Percentiles rank a stretch among this genome's conserved stretches.
These are phyloP conservation scores for Halictus rubicundus DNA, from an alignment of 1,140 invertebrate genomes.

Conservation along the genomic window DNA sequence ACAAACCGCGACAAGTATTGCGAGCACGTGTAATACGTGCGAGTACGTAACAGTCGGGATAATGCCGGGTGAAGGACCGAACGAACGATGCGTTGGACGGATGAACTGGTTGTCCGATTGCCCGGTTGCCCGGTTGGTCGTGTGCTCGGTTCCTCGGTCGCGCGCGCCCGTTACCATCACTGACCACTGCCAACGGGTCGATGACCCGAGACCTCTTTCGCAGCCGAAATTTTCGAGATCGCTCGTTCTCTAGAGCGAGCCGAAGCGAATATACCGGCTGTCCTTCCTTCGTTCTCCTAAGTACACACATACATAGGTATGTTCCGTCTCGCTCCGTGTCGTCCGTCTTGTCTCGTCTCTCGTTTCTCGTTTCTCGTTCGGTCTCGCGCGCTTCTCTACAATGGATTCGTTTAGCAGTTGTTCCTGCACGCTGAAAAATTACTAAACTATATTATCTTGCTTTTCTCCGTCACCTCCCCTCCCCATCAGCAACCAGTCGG, in stretches of 20 bases:
- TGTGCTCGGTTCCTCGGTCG: slow-evolving; percentile 46
- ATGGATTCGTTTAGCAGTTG: too few species aligned
- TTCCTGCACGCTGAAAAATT: too few species aligned
- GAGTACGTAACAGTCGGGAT: slow-evolving; percentile 61
- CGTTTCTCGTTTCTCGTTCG: too few species aligned
- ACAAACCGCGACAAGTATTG: slow-evolving; percentile 43
- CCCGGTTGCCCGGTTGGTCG: slow-evolving; percentile 34
- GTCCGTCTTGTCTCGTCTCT: too few species aligned
- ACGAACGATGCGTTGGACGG: slow-evolving; percentile 51
- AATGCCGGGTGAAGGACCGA: slow-evolving; percentile 73
- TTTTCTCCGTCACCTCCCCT: too few species aligned
- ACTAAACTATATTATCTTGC: too few species aligned
- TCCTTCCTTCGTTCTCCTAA: neutral
- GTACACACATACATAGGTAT: too few species aligned
- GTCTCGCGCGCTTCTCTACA: too few species aligned
- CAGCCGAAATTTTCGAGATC: slow-evolving; percentile 69
- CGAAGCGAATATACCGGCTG: neutral
- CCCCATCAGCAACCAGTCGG: too few species aligned
- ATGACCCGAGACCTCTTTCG: slow-evolving; percentile 67
- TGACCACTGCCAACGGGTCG: slow-evolving; percentile 79
- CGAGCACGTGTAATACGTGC: slow-evolving; percentile 66
- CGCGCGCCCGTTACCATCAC: slow-evolving; percentile 77
- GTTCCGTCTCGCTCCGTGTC: too few species aligned
- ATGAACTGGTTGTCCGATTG: slow-evolving; percentile 63
- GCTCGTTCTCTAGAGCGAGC: slow-evolving; percentile 13